Evolutionary conservation across 2,113 vertebrate species (phyloP).

Genomic region (Saguinus imperator): DNA sequence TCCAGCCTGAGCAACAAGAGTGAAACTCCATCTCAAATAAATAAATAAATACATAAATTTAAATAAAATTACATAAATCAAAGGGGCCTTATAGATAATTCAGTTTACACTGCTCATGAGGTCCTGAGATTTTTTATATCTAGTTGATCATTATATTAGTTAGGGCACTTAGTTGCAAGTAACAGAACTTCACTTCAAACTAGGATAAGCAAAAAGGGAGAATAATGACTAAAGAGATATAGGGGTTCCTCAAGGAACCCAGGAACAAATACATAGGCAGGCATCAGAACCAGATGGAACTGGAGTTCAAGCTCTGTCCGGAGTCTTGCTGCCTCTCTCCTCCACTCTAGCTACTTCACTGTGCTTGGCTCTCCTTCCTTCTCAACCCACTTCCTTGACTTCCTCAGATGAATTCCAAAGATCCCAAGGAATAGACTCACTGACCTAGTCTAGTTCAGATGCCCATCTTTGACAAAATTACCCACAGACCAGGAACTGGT

Average conservation of each 20-base stretch:
- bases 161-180: neutral
- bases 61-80: neutral
- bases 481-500: neutral
- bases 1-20: too few relatives aligned
- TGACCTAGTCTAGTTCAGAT: neutral
- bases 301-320: neutral
- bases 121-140: neutral
- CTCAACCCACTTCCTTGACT: neutral
- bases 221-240: neutral
- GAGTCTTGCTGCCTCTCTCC: neutral
- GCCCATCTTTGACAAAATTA: neutral
- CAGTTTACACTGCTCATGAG: neutral
- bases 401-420: neutral
- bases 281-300: neutral
- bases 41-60: too few relatives aligned
- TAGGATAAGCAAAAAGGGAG: neutral
- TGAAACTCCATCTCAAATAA: too few relatives aligned
- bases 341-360: neutral
- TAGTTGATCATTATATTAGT: neutral
- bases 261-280: neutral
- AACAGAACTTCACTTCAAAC: neutral
- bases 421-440: neutral
- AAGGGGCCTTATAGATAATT: neutral
- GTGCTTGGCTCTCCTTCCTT: neutral
- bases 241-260: neutral